Evolutionary conservation across 1,140 invertebrate genomes (phyloP).

Genomic region (Camponotus vicinus): DNA sequence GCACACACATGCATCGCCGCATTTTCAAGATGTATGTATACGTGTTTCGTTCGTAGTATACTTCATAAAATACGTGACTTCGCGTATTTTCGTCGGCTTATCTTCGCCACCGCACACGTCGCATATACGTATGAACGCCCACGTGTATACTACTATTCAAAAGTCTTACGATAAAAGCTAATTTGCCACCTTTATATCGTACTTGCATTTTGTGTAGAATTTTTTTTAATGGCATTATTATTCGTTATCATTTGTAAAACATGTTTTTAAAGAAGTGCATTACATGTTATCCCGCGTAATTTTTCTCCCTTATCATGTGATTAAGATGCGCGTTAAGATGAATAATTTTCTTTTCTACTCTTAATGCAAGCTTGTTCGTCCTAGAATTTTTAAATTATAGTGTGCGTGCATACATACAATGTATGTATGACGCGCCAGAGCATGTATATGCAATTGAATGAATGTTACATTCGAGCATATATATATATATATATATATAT

Average conservation of each 20-base stretch:
- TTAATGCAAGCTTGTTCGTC: not conserved
- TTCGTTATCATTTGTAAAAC: not conserved
- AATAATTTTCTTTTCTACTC: not conserved
- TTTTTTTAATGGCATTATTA: not conserved
- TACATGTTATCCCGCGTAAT: not conserved
- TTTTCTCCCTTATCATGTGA: not conserved
- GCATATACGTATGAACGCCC: not conserved
- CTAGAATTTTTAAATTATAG: not conserved
- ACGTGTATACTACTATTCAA: not conserved
- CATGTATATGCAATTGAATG: conserved; percentile 9
- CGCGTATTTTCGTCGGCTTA: conserved; percentile 81
- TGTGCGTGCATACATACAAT: not conserved
- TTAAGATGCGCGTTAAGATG: not conserved
- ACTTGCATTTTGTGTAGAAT: not conserved
- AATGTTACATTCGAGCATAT: not conserved
- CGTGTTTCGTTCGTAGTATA: conserved; percentile 57
- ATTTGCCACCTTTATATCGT: conserved; percentile 18
- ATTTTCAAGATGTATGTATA: not conserved
- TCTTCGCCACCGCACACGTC: conserved; percentile 78
- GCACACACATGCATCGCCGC: conserved; percentile 36
- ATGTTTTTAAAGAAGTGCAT: not conserved
- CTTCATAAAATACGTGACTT: conserved; percentile 84
- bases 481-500: not conserved
- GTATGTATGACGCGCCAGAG: conserved; percentile 38
- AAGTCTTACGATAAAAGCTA: conserved; percentile 56